Evolutionary conservation across 2,797 vertebrate species (phyloP), one percentile per base, ranked within the genome.

Genomic region (Odontamblyopus lacepedii): DNA sequence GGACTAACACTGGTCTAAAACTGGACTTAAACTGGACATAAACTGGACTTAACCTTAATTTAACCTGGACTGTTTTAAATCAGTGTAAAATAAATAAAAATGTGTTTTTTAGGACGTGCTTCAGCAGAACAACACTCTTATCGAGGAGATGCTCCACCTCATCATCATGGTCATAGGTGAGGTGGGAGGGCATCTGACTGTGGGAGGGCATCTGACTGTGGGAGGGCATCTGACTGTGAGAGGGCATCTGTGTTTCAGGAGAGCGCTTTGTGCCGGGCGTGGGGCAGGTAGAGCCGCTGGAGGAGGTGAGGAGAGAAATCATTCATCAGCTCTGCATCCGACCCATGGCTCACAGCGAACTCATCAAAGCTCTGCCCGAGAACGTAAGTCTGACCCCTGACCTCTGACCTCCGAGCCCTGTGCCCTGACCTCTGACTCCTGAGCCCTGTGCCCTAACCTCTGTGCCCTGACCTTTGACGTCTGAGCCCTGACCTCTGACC

Each of bases 121-220:
- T 78, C 97, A 99, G 83, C 98, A 99, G 89, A 99, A 98, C 88
- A 97, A 96, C 88, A 98, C 96, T 38, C 93, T 99, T 62, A 97
- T 98, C 30, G 98, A 99, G 80, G 98, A 99, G 91, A 97, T 99
- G 96, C 90, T 99, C 0, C 96, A 98, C 78, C 95, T 99, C 81
- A 94, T 99, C 89, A 97, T 98, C 85, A 98, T 99, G 95, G 94
- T 97, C 29, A 93, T 96, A 38, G 96, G 97, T 99, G 91, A 44
- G 41, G 11, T 2, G 41, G 15, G 48, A 16, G 48, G 48, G 48
- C 48, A 50, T 50, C 48, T 50, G 48, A 48, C 2, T 3, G 15
- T 30, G 18, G 51, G 16, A n/a, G 51, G 51, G 51, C 51, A n/a
- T 53, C 51, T 53, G 51, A 51, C 15, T 0, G 3, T 3, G 15